Evolutionary conservation across 2,888 invertebrate species (phyloP), one percentile per base, ranked within the genome.

Genomic region (Lycocerus yunnanus): DNA sequence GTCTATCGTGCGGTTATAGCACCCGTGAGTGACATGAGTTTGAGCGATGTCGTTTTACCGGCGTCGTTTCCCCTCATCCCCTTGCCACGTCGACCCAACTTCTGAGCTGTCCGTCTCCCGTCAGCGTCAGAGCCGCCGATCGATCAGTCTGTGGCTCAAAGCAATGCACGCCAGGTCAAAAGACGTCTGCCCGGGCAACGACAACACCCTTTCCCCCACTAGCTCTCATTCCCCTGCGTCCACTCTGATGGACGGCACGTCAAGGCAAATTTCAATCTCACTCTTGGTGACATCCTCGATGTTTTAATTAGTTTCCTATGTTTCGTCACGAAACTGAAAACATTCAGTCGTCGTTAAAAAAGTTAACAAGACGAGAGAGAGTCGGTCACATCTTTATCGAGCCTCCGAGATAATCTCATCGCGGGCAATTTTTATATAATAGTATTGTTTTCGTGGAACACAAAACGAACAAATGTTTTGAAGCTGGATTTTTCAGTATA

Each of bases 81-180:
- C 72, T 73, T 59, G 71, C 77, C 74, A 75, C 78, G 72, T 77
- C 78, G 72, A 75, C 72, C 77, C 77, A 77, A 76, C 78, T 76
- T 76, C 79, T 82, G 85, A 86, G 85, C 87, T 87, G 87, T 87
- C 87, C 86, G 87, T 87, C 87, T 86, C 86, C 84, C 87, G 87
- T 86, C 87, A 86, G 85, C 82, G 83, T 83, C 83, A 83, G 83
- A 83, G 85, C 85, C 85, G 84, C 84, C 86, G 86, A 87, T 86
- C 85, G 85, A 86, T 86, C 84, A 84, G 84, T 85, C 86, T 86
- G 86, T 86, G 86, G 86, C 87, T 87, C 87, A 86, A 87, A 86
- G 86, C 86, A 87, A 87, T 87, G 86, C 86, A 86, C 84, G 85
- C 85, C 85, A 85, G 86, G 86, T 86, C 86, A 86, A 86, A 86